Base-by-base conservation (phyloP, 2,113 vertebrate genomes). In the Tetraodon nigroviridis region DNA sequence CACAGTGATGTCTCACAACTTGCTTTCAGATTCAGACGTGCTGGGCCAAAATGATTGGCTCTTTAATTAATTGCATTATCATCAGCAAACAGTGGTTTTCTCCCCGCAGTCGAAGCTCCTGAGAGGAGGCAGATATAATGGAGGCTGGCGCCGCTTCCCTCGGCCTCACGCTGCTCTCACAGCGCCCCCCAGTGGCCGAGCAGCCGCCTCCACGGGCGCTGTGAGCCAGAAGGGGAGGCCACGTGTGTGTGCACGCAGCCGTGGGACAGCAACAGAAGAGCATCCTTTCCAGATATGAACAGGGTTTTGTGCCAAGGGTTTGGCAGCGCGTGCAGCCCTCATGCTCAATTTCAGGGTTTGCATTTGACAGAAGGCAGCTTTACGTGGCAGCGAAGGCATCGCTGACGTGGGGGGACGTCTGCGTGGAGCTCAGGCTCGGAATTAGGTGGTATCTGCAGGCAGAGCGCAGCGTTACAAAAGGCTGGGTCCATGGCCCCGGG, bases 31-130 rank as follows among this genome's bases (percentile, higher is more conserved):
- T 81, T 49, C 69, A 73, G 78, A 84, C 51, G 64, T 76, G 79
- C n/a, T n/a, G 15, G 81, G 79, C 83, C 72, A 83, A 84, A 85
- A 80, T 84, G 81, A 88, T 88, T 86, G 84, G 78, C 78, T 85
- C 79, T 83, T 85, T 85, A 86, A 88, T 84, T 84, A 87, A 88
- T 88, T 85, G 83, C 83, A 88, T 84, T 86, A 88, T 87, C 86
- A 83, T 87, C 83, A 79, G 83, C 84, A 87, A 88, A 88, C 84
- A 83, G 80, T 74, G 84, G 83, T 85, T 86, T 83, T 82, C 79
- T 80, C 69, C 68, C 67, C 57, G 67, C 69, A 56, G 17, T 71
- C 68, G 84, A 86, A 80, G 81, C 84, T 85, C 83, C 84, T 80
- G 86, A 85, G 83, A 84, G 62, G 80, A 83, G 70, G 60, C 79